Base-by-base conservation (phyloP, 2,888 invertebrate genomes). In the Alviniconcha strummeri region DNA sequence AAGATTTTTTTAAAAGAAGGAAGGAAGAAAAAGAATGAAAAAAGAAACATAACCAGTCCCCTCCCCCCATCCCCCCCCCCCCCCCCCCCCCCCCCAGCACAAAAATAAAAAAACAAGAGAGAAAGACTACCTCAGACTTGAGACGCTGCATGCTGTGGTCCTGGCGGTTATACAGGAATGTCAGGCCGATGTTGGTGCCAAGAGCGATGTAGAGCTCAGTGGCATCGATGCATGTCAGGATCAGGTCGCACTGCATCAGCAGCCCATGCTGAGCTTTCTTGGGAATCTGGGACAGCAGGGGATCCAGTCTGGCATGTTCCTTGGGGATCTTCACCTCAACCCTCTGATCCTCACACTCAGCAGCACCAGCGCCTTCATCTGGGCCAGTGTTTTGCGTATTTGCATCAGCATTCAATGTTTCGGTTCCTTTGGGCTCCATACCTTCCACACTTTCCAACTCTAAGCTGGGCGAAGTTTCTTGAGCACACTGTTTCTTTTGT, bases 151-250 rank as follows among this genome's bases (percentile, higher is more conserved):
- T 95, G 6, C 87, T 85, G 52, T 89, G 86, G 80, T 95, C 96
- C 87, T 95, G 96, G 86, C 98, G 95, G 93, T 97, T 96, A 93
- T 96, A 97, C 96, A 98, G 97, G 93, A 97, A 98, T 56, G 97
- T 96, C 83, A 97, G 94, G 4, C 98, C 98, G 36, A 96, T 95
- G 94, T 97, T 97, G 3, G 97, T 97, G 3, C 98, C 98, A 83
- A 98, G 93, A 1, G 96, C 97, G 87, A 98, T 95, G 93, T 96
- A 97, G 89, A 97, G 96, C 36, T 96, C 95, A 74, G 97, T 95
- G n/a, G 96, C 96, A 94, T 97, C 97, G 72, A 98, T 95, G 91
- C 97, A 97, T 0, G 97, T 98, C 83, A 91, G 87, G 76, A 89
- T 88, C 36, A 91, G 86, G 83, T 90, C 91, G 85, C 89, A 89